Evolutionary conservation across 2,888 invertebrate genomes (phyloP).

Genomic region (Eurois occulta): DNA sequence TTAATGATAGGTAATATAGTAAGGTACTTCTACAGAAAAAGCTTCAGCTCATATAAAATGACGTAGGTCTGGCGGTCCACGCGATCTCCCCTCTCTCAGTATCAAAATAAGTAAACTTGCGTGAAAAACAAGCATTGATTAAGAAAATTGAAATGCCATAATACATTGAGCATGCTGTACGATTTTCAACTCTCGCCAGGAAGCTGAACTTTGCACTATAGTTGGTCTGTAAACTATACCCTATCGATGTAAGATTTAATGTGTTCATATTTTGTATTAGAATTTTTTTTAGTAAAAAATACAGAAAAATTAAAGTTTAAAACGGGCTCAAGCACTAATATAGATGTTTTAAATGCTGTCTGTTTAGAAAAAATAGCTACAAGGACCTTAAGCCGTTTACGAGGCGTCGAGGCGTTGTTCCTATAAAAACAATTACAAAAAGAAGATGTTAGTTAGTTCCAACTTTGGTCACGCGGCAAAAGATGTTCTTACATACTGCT

Average conservation of each 20-base stretch:
- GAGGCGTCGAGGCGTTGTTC: background rate
- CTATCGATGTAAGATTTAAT: conserved; percentile 32
- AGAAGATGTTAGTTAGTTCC: background rate
- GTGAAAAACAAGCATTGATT: background rate
- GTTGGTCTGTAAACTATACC: background rate
- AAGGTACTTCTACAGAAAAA: too few relatives aligned
- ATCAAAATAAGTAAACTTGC: background rate
- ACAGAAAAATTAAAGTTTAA: conserved; percentile 10
- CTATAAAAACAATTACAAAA: background rate
- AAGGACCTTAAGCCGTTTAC: background rate
- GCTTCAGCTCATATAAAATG: too few relatives aligned
- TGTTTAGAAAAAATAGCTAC: background rate
- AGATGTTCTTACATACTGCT: background rate
- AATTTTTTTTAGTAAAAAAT: conserved; percentile 24
- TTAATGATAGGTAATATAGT: too few relatives aligned
- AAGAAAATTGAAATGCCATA: background rate
- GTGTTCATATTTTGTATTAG: conserved; percentile 53
- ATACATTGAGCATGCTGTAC: background rate
- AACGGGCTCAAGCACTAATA: background rate
- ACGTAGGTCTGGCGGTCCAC: background rate
- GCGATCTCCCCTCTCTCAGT: background rate
- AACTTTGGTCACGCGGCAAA: background rate
- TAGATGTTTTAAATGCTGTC: background rate
- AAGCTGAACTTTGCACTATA: background rate
- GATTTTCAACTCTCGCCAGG: background rate